Conservation (phyloP, 1,140 invertebrate genomes). For the Dufourea novaeangliae region DNA sequence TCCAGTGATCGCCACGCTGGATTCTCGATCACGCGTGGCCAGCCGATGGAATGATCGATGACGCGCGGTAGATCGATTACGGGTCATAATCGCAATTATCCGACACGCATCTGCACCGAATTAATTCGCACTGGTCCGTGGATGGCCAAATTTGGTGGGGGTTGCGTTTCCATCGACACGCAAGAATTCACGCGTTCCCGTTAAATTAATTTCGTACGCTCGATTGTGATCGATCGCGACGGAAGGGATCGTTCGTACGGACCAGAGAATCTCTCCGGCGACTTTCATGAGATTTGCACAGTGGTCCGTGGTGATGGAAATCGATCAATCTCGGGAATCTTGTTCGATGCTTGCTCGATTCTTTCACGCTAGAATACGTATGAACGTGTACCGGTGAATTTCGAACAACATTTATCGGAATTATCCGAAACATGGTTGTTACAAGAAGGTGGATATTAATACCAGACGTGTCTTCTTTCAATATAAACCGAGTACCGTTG, state of each 20-base stretch:
- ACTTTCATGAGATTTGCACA: not conserved
- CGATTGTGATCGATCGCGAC: slow-evolving; percentile 37
- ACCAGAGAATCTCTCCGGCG: not conserved
- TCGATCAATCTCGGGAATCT: not conserved
- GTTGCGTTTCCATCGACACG: slow-evolving; percentile 39
- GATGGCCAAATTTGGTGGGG: not conserved
- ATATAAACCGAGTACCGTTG: not conserved
- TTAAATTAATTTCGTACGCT: slow-evolving; percentile 52
- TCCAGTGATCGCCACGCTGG: not conserved
- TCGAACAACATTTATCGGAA: not conserved
- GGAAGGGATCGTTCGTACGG: not conserved
- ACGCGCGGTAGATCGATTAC: slow-evolving; percentile 27
- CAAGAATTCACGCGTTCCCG: slow-evolving; percentile 31
- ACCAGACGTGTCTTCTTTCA: not conserved
- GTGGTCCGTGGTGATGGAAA: not conserved
- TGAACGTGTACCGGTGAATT: too few relatives aligned
- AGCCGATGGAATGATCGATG: slow-evolving; percentile 35
- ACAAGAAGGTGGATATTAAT: not conserved
- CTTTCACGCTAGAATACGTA: not conserved
- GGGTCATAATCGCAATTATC: slow-evolving; percentile 41
- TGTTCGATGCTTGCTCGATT: not conserved
- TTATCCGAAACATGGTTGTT: not conserved
- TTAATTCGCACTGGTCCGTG: slow-evolving; percentile 29
- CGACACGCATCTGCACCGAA: slow-evolving; percentile 9
- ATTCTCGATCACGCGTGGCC: slow-evolving; percentile 13